phyloP scores from a whole-genome alignment of 2,797 vertebrate species.

The Manis javanica region DNA sequence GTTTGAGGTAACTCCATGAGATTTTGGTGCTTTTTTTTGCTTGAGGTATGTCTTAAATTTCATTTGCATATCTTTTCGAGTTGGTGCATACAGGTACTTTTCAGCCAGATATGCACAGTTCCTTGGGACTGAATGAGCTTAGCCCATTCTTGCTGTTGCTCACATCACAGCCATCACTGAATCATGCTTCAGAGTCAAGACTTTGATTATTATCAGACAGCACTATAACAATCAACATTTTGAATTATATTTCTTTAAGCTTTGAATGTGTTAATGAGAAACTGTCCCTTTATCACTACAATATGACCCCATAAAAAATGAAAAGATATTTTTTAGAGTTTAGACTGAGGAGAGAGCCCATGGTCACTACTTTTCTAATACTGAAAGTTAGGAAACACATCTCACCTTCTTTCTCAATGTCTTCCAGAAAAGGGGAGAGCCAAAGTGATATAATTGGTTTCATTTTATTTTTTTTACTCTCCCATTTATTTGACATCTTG shows the following conservation, averaged over 20 bases:
- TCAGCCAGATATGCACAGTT: neutral
- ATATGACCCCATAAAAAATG: neutral
- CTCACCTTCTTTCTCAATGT: neutral
- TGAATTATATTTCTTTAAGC: neutral
- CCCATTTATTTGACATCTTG: neutral
- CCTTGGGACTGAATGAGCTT: neutral
- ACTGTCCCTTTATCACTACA: neutral
- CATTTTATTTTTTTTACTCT: neutral
- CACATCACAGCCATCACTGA: neutral
- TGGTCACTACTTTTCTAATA: neutral
- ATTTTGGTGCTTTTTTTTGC: neutral
- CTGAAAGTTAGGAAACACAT: neutral
- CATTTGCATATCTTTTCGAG: neutral
- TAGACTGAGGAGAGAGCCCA: neutral
- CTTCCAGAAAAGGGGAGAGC: neutral
- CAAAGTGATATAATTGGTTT: neutral
- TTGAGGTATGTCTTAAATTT: neutral
- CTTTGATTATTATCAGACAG: neutral
- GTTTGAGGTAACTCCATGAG: neutral
- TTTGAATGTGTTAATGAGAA: conserved; percentile 4
- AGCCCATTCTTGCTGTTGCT: neutral
- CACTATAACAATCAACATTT: neutral
- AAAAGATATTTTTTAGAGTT: neutral
- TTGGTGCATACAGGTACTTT: neutral
- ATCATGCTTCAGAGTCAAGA: neutral